phyloP scores from a whole-genome alignment of 2,113 vertebrate species.

The Oplegnathus fasciatus region DNA sequence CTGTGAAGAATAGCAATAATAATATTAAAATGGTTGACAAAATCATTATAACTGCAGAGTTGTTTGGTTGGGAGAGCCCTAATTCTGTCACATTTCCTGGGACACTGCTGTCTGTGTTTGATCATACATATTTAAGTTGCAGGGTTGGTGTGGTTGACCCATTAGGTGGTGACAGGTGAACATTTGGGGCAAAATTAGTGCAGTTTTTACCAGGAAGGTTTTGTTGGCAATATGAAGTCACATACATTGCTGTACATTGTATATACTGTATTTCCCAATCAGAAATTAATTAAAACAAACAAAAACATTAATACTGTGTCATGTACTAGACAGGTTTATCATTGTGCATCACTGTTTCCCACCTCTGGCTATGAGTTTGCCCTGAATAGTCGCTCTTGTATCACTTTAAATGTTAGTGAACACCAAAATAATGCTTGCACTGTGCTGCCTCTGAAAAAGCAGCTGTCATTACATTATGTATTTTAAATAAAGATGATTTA shows the following conservation, averaged over 20 bases:
- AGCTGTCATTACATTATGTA: constrained; percentile 60
- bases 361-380: constrained; percentile 39
- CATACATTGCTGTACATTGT: constrained; percentile 7
- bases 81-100: constrained; percentile 26
- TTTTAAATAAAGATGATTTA: constrained; percentile 74
- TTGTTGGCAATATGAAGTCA: constrained; percentile 3
- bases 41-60: not conserved
- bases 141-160: constrained; percentile 33
- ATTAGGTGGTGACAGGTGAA: constrained; percentile 27
- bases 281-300: not conserved
- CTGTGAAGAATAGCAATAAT: too few relatives aligned
- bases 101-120: constrained; percentile 40
- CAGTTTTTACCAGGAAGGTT: constrained; percentile 15
- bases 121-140: constrained; percentile 58
- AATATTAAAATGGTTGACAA: not conserved
- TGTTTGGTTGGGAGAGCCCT: constrained; percentile 8
- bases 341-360: constrained; percentile 26
- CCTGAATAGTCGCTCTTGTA: constrained; percentile 54
- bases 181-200: constrained; percentile 45
- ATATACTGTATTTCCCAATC: constrained; percentile 17
- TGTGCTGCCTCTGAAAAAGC: constrained; percentile 54
- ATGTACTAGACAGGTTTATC: not conserved
- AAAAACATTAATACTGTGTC: not conserved
- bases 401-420: constrained; percentile 62
- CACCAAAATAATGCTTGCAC: constrained; percentile 71